Conservation (phyloP, 2,113 vertebrate genomes). For the Calidris pugnax region DNA sequence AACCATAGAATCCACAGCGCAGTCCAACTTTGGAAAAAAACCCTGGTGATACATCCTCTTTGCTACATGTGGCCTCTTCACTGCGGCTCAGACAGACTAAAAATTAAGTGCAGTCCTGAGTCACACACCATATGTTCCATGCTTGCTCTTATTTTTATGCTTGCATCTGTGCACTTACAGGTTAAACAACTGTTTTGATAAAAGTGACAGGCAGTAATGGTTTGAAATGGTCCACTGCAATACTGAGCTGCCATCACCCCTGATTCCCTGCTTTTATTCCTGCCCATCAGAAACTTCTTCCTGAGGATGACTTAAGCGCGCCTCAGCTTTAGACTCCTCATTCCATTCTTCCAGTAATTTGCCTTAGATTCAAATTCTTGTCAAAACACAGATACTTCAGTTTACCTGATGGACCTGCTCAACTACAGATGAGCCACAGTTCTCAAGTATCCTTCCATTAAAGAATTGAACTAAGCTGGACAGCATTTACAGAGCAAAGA, state of each 20-base stretch:
- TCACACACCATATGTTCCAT: background rate
- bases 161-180: background rate
- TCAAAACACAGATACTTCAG: background rate
- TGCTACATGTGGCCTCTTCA: background rate
- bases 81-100: background rate
- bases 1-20: background rate
- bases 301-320: background rate
- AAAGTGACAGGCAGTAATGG: background rate
- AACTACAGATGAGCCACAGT: background rate
- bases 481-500: background rate
- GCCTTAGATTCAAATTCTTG: background rate
- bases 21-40: background rate
- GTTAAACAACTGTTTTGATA: background rate
- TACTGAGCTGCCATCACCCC: background rate
- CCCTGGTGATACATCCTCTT: background rate
- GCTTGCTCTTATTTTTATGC: background rate
- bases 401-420: background rate
- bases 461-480: background rate
- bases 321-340: background rate
- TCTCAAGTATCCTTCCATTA: background rate
- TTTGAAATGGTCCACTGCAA: background rate
- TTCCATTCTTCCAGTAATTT: background rate
- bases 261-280: background rate
- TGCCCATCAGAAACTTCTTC: background rate
- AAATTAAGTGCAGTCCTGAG: background rate